A percentile compares a stretch with the other conserved stretches of the same genome.
Conservation (phyloP, 2,888 invertebrate genomes). For the Leptopilina drosophilae region DNA sequence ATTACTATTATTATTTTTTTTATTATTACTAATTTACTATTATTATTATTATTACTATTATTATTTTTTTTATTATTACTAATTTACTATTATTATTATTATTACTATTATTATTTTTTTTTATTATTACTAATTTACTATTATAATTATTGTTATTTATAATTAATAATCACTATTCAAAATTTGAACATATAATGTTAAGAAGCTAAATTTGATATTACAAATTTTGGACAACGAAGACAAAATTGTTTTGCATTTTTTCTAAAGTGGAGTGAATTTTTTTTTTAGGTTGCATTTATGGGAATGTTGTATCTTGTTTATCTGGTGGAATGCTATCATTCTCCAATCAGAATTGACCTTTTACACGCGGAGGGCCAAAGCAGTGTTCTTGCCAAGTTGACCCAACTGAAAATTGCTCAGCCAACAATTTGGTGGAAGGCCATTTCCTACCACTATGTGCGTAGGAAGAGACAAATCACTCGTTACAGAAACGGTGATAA, state of each 20-base stretch:
- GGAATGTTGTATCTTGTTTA: constrained; percentile 88
- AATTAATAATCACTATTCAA: too few species aligned
- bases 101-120: too few species aligned
- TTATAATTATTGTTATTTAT: too few species aligned
- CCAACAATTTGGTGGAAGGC: constrained; percentile 94
- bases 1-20: too few species aligned
- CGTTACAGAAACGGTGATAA: constrained; percentile 90
- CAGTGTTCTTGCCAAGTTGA: constrained; percentile 82
- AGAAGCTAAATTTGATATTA: too few species aligned
- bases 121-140: too few species aligned
- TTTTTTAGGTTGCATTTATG: constrained; percentile 82
- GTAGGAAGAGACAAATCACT: constrained; percentile 86
- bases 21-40: too few species aligned
- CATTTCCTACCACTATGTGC: constrained; percentile 89
- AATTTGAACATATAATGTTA: too few species aligned
- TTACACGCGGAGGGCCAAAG: constrained; percentile 82
- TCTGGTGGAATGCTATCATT: constrained; percentile 90
- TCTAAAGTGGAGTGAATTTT: background rate
- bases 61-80: too few species aligned
- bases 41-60: too few species aligned
- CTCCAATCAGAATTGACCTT: constrained; percentile 85
- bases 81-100: too few species aligned
- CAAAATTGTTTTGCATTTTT: background rate
- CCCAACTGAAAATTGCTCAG: constrained; percentile 83
- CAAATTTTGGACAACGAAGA: too few species aligned